A percentile compares a stretch with the other conserved stretches of the same genome.
phyloP scores from a whole-genome alignment of 2,113 vertebrate genomes.

The Catharus bicknelli region DNA sequence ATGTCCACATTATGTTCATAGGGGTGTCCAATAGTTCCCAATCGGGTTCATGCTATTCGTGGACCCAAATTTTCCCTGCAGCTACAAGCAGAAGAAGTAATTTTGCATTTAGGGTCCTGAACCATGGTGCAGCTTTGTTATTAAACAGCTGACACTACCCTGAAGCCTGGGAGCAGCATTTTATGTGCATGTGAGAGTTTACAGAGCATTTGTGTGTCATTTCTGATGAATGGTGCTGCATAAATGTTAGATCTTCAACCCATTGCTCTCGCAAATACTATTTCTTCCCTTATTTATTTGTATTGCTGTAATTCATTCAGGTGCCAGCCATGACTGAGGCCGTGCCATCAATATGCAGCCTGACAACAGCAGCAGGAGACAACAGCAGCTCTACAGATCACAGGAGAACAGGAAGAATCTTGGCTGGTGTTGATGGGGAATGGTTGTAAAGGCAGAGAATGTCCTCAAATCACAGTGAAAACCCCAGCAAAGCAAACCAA shows the following conservation, averaged over 20 bases:
- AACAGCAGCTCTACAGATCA: neutral
- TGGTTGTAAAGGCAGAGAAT: fast-evolving
- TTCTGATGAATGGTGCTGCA: neutral
- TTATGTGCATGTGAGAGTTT: neutral
- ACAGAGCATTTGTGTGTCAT: neutral
- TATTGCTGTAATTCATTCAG: slow-evolving; percentile 22
- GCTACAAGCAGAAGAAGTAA: neutral
- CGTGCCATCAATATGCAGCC: neutral
- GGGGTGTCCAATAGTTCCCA: neutral
- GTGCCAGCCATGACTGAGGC: neutral
- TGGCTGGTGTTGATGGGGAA: neutral
- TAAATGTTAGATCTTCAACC: neutral
- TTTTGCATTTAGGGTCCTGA: neutral
- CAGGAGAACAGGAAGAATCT: neutral
- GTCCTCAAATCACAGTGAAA: neutral
- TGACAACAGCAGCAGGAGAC: neutral
- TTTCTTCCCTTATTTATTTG: slow-evolving; percentile 16
- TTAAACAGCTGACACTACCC: neutral
- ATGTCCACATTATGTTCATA: neutral
- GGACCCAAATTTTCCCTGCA: neutral
- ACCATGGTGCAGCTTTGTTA: neutral
- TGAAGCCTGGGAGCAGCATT: neutral
- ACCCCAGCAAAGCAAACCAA: neutral
- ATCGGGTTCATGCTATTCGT: neutral
- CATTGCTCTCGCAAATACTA: neutral